Evolutionary conservation across 2,888 invertebrate species (phyloP).

Genomic region (Cantharis flavilabris): DNA sequence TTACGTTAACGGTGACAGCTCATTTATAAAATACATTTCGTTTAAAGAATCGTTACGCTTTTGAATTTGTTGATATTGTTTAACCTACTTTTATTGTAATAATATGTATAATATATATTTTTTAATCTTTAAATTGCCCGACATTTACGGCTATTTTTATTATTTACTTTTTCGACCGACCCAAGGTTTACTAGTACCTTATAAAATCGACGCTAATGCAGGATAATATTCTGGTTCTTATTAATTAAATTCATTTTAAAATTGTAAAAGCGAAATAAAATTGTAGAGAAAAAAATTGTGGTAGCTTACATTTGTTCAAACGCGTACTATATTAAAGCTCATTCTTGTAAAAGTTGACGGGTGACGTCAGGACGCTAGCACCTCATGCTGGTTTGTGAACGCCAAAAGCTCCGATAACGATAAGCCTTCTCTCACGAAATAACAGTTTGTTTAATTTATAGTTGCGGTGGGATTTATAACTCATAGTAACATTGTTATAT

Average conservation of each 20-base stretch:
- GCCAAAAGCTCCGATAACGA: slow-evolving; percentile 53
- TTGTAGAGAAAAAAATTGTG: neutral
- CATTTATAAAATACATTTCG: slow-evolving; percentile 32
- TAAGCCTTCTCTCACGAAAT: slow-evolving; percentile 53
- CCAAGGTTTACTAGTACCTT: neutral
- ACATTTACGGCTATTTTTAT: neutral
- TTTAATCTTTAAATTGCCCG: neutral
- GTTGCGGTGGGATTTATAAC: slow-evolving; percentile 51
- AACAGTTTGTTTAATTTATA: slow-evolving; percentile 56
- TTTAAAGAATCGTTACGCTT: slow-evolving; percentile 20
- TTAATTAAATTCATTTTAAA: no score
- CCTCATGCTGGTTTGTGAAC: slow-evolving; percentile 44
- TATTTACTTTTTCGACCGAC: neutral
- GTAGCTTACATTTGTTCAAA: slow-evolving; percentile 12
- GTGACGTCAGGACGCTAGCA: slow-evolving; percentile 38
- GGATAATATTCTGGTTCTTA: neutral
- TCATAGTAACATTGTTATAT: slow-evolving; percentile 52
- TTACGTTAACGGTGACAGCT: slow-evolving; percentile 33
- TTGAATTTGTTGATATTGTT: neutral
- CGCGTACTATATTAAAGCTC: slow-evolving; percentile 17
- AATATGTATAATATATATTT: neutral
- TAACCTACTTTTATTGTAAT: neutral
- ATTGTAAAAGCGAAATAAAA: no score
- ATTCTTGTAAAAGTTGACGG: slow-evolving; percentile 28
- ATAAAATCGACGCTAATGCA: neutral